Evolutionary conservation across 2,888 invertebrate species (phyloP), one percentile per base, ranked within the genome.

Genomic region (Trichopria drosophilae): DNA sequence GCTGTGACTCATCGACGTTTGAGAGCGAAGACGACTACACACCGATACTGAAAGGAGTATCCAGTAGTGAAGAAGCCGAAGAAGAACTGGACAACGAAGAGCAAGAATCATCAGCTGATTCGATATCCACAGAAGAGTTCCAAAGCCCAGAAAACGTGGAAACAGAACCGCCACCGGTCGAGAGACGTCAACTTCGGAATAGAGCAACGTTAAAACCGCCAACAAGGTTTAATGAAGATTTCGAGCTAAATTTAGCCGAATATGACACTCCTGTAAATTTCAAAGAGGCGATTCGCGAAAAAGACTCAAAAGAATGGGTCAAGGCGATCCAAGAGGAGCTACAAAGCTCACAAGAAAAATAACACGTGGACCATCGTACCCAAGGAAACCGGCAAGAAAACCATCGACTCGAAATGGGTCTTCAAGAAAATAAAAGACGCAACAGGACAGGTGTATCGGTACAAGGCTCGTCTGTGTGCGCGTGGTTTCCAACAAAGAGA

Each of bases 401-500:
- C n/a, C n/a, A n/a, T n/a, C n/a, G n/a, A n/a, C n/a, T n/a, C n/a
- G n/a, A n/a, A n/a, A n/a, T n/a, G n/a, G n/a, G n/a, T n/a, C n/a
- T n/a, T n/a, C n/a, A n/a, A n/a, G n/a, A n/a, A n/a, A n/a, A n/a
- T n/a, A n/a, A n/a, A n/a, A n/a, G n/a, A n/a, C n/a, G n/a, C n/a
- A n/a, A n/a, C n/a, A n/a, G n/a, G n/a, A n/a, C n/a, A n/a, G n/a
- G n/a, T n/a, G n/a, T n/a, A n/a, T n/a, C n/a, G n/a, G n/a, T n/a
- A n/a, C n/a, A n/a, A n/a, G n/a, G n/a, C n/a, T n/a, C n/a, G n/a
- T n/a, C n/a, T n/a, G n/a, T n/a, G n/a, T 31, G 58, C 50, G 16
- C 35, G 49, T 31, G 61, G 63, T 10, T 62, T 41, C 40, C 12
- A 16, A 19, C n/a, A n/a, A n/a, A n/a, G n/a, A n/a, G n/a, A n/a